Conservation (phyloP, 2,888 invertebrate genomes). For the Drosophila multiciliata region DNA sequence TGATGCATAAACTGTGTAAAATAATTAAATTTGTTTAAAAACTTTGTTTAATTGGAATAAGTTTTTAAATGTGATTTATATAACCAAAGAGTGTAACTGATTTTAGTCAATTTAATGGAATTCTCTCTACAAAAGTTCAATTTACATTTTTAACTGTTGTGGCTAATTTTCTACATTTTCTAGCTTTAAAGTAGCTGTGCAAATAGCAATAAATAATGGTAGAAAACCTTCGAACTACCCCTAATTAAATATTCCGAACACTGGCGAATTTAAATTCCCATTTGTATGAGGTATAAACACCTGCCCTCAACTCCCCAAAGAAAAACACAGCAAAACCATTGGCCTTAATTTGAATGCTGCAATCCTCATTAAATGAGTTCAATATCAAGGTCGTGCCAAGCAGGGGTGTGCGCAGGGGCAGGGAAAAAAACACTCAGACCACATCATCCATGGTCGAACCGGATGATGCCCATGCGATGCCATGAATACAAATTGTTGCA, state of each 20-base stretch:
- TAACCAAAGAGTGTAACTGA: neutral
- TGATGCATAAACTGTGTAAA: slow-evolving; percentile 33
- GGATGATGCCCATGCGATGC: slow-evolving; percentile 48
- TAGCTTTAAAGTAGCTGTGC: neutral
- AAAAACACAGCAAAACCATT: slow-evolving; percentile 51
- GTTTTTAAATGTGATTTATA: neutral
- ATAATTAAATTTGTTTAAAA: slow-evolving; percentile 20
- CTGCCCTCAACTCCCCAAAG: slow-evolving; percentile 24
- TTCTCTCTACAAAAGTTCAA: neutral
- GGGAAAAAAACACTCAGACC: slow-evolving; percentile 42
- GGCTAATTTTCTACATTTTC: neutral
- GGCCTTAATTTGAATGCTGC: slow-evolving; percentile 60
- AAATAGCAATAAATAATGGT: slow-evolving; percentile 7
- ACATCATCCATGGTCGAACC: slow-evolving; percentile 53
- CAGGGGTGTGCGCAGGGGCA: neutral
- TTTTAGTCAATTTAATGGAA: neutral
- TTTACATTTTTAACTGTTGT: neutral
- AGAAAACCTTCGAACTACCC: neutral
- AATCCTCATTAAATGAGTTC: slow-evolving; percentile 67
- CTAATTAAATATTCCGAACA: slow-evolving; percentile 21
- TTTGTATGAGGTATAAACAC: slow-evolving; percentile 26
- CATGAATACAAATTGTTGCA: slow-evolving; percentile 78
- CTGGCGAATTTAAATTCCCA: slow-evolving; percentile 20
- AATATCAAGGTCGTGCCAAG: slow-evolving; percentile 70
- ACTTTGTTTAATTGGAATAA: slow-evolving; percentile 2